phyloP scores from a whole-genome alignment of 2,888 invertebrate genomes.

The Drosophila prolongata region DNA sequence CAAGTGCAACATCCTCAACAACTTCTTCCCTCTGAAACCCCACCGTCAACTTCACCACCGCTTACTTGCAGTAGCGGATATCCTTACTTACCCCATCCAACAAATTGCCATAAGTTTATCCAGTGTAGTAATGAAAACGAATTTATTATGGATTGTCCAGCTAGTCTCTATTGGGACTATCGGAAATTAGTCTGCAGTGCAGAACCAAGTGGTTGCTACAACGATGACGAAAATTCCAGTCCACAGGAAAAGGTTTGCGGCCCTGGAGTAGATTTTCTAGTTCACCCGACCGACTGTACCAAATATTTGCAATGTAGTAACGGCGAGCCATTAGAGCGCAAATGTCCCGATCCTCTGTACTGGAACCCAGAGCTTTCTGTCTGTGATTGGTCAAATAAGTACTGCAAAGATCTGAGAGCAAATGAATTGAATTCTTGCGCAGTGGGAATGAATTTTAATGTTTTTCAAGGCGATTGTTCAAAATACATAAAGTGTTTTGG shows the following conservation, averaged over 20 bases:
- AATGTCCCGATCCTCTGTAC: conserved; percentile 49
- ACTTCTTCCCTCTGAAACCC: conserved; percentile 1
- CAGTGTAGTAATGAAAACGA: conserved; percentile 29
- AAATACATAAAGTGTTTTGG: conserved; percentile 22
- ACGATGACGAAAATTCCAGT: not conserved
- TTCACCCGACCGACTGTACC: conserved; percentile 49
- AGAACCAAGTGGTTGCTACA: conserved; percentile 9
- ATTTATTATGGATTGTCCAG: conserved; percentile 3
- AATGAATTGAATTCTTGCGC: conserved; percentile 5
- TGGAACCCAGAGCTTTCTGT: conserved; percentile 35
- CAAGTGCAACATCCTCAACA: conserved; percentile 5
- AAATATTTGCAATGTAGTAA: conserved; percentile 48
- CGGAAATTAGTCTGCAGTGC: not conserved
- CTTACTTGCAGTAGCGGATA: conserved; percentile 18
- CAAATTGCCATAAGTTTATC: conserved; percentile 31
- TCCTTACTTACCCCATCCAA: conserved; percentile 22
- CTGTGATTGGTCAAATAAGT: conserved; percentile 56
- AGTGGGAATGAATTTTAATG: conserved; percentile 11
- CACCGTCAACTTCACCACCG: conserved; percentile 4
- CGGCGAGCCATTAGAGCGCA: conserved; percentile 18
- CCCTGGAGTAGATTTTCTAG: conserved; percentile 28
- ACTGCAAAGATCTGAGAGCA: not conserved
- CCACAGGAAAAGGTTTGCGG: conserved; percentile 23
- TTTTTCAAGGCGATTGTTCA: conserved; percentile 16
- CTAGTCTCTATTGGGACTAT: conserved; percentile 33